phyloP scores from a whole-genome alignment of 2,113 vertebrate species.

The Psittacula cyanocephala region DNA sequence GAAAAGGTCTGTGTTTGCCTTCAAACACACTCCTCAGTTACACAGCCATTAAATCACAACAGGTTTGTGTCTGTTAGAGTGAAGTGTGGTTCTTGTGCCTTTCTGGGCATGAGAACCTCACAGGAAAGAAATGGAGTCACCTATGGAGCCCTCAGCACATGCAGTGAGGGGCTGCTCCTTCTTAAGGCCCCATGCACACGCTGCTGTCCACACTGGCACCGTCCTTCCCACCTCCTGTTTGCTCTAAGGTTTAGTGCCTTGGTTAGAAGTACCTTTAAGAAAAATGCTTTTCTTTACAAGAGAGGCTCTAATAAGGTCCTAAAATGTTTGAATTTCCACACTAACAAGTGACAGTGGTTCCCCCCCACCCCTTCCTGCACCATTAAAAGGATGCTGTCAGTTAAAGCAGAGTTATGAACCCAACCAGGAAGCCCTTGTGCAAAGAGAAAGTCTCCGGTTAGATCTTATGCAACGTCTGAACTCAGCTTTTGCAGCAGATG shows the following conservation, averaged over 20 bases:
- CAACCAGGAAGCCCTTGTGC: not conserved
- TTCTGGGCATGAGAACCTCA: not conserved
- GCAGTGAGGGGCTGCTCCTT: not conserved
- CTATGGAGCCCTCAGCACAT: not conserved
- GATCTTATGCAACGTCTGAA: not conserved
- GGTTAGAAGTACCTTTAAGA: not conserved
- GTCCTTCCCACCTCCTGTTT: not conserved
- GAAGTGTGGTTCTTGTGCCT: not conserved
- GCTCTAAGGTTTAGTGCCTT: not conserved
- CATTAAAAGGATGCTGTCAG: not conserved
- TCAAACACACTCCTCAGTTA: not conserved
- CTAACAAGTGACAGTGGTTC: not conserved
- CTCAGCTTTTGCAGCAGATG: not conserved
- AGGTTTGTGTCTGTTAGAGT: not conserved
- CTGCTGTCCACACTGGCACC: not conserved
- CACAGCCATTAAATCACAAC: not conserved
- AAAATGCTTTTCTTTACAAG: not conserved
- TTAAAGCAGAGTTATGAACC: not conserved
- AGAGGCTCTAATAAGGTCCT: not conserved
- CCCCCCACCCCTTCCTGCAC: not conserved
- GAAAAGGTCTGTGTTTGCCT: not conserved
- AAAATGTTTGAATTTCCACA: not conserved
- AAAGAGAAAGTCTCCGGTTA: not conserved
- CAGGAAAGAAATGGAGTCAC: not conserved
- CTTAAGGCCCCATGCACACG: accelerated